These are phyloP conservation scores for Etheostoma cragini DNA, from an alignment of 2,113 vertebrate genomes.

Conservation along the genomic window DNA sequence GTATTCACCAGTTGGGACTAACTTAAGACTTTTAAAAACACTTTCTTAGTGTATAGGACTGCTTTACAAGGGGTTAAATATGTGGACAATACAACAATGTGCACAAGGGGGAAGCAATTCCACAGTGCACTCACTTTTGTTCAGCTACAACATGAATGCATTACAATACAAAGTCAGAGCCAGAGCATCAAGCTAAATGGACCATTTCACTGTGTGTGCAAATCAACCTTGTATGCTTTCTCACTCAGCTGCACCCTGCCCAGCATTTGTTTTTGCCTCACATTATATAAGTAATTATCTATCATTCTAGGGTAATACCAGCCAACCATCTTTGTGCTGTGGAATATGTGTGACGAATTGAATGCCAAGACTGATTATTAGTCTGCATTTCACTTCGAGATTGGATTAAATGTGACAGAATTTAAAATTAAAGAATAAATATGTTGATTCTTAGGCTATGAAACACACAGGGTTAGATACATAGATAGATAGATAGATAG, in stretches of 20 bases:
- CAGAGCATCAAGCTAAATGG: slow-evolving; percentile 58
- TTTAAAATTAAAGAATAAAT: slow-evolving; percentile 43
- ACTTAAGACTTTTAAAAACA: background rate
- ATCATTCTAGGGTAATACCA: slow-evolving; percentile 66
- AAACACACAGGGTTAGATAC: slow-evolving; percentile 27
- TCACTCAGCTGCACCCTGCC: slow-evolving; percentile 55
- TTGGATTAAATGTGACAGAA: slow-evolving; percentile 58
- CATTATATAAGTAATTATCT: slow-evolving; percentile 75
- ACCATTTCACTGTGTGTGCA: slow-evolving; percentile 48
- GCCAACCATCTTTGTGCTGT: slow-evolving; percentile 60
- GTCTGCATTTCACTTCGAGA: slow-evolving; percentile 68
- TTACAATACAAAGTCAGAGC: slow-evolving; percentile 35
- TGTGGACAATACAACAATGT: slow-evolving; percentile 6
- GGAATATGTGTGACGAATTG: slow-evolving; percentile 68
- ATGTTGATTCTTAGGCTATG: background rate
- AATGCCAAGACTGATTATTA: slow-evolving; percentile 73
- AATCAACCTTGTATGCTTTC: slow-evolving; percentile 49
- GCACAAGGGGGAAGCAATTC: slow-evolving; percentile 29
- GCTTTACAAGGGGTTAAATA: background rate
- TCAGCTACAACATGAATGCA: slow-evolving; percentile 30
- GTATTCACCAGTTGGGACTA: background rate
- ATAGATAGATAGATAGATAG: slow-evolving; percentile 47
- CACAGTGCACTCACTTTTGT: background rate
- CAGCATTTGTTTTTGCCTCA: slow-evolving; percentile 52
- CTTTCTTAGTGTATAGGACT: background rate